Evolutionary conservation across 1,140 invertebrate genomes (phyloP).

Genomic region (Drosophila sechellia): DNA sequence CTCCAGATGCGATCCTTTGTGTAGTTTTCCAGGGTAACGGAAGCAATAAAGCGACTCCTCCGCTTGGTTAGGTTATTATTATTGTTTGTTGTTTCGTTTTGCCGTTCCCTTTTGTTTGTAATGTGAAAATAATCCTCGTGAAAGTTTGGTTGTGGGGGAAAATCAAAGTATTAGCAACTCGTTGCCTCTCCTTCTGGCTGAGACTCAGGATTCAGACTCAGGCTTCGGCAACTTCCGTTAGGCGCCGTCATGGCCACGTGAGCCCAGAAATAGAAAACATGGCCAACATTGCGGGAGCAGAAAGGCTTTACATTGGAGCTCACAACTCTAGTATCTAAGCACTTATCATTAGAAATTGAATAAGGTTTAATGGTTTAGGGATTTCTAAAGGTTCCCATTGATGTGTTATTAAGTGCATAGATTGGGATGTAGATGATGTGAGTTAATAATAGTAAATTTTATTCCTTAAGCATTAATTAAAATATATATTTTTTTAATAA

Average conservation of each 20-base stretch:
- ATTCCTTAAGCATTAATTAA: too few species aligned
- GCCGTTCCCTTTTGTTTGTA: conserved; percentile 68
- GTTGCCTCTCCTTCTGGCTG: conserved; percentile 15
- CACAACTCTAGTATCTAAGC: background rate
- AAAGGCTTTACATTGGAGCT: background rate
- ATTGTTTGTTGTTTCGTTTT: conserved; percentile 57
- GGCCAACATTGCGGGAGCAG: conserved; percentile 23
- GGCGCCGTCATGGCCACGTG: conserved; percentile 60
- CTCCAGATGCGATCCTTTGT: background rate
- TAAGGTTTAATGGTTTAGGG: too few species aligned
- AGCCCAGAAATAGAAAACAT: conserved; percentile 45
- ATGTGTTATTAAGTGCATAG: too few species aligned
- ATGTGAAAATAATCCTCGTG: conserved; percentile 76
- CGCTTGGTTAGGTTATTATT: conserved; percentile 52
- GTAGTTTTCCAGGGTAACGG: conserved; percentile 16
- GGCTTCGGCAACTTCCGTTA: conserved; percentile 55
- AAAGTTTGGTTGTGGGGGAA: conserved; percentile 62
- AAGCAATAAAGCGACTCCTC: conserved; percentile 32
- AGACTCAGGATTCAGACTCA: conserved; percentile 14
- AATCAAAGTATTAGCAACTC: conserved; percentile 73
- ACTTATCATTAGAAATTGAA: too few species aligned
- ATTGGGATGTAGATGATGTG: too few species aligned
- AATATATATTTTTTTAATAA: background rate
- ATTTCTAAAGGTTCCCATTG: too few species aligned
- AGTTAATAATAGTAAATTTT: too few species aligned